Percentiles rank a stretch among this genome's conserved stretches.
Evolutionary conservation across 2,113 vertebrate genomes (phyloP).

Genomic region (Seriola dumerili): DNA sequence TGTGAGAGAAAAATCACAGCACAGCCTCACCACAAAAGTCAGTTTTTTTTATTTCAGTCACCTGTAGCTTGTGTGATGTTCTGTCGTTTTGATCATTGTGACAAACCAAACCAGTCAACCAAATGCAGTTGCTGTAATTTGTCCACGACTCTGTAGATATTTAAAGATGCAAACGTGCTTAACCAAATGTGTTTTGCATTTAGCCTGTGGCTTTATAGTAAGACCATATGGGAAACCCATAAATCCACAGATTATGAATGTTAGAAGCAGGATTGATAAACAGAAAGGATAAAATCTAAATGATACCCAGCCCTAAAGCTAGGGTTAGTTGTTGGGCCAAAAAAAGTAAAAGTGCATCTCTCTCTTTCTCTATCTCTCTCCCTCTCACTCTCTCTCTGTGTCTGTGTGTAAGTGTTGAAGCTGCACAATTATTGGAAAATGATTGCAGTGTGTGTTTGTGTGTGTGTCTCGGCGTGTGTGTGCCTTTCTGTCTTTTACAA

Average conservation of each 20-base stretch:
- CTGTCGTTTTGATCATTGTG: background rate
- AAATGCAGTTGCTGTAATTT: background rate
- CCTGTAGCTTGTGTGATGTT: background rate
- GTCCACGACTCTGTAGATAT: background rate
- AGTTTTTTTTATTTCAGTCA: background rate
- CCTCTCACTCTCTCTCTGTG: background rate
- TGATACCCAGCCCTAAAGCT: background rate
- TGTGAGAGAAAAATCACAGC: background rate
- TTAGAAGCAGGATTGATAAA: background rate
- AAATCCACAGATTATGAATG: conserved; percentile 12
- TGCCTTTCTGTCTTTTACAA: conserved; percentile 42
- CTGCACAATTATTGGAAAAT: conserved; percentile 52
- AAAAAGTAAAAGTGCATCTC: conserved; percentile 18
- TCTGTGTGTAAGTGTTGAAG: conserved; percentile 9
- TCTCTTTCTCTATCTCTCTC: background rate
- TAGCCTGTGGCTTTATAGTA: conserved; percentile 2
- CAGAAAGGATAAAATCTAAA: conserved; percentile 8
- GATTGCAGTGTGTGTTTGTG: conserved; percentile 43
- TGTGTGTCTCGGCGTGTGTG: conserved; percentile 7
- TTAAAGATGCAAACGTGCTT: conserved; percentile 6
- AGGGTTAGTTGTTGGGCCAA: background rate
- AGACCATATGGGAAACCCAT: conserved; percentile 4
- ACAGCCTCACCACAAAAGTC: background rate
- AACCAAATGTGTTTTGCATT: conserved; percentile 9
- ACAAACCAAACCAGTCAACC: background rate